Evolutionary conservation across 2,113 vertebrate species (phyloP).

Genomic region (Barnardius zonarius): DNA sequence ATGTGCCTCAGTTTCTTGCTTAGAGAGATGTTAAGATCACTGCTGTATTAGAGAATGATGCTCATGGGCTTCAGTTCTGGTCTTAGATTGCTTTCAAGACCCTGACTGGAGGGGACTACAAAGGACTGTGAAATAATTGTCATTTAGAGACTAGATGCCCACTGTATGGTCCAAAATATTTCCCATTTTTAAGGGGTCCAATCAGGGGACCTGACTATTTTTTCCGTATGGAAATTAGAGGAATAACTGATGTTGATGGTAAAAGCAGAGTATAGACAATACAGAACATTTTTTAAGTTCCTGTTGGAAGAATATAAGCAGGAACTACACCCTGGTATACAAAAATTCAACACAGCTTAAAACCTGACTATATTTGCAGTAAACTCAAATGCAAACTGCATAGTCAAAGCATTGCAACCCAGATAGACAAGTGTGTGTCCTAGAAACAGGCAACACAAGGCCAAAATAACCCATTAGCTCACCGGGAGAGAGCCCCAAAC

Average conservation of each 20-base stretch:
- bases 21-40: neutral
- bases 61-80: neutral
- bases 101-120: neutral
- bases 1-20: neutral
- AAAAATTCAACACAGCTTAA: neutral
- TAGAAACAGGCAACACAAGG: neutral
- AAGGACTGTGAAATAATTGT: neutral
- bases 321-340: neutral
- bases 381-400: neutral
- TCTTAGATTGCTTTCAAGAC: neutral
- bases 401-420: neutral
- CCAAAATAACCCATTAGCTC: no score
- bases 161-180: neutral
- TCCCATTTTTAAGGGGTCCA: neutral
- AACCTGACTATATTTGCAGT: neutral
- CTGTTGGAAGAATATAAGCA: neutral
- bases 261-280: neutral
- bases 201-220: neutral
- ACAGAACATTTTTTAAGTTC: neutral
- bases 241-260: neutral
- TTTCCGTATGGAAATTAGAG: neutral
- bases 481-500: neutral
- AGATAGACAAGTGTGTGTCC: rapidly evolving
- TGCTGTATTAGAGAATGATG: neutral
- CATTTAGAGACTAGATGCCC: neutral